Percentiles rank a stretch among this genome's conserved stretches.
These are phyloP conservation scores for Salticus scenicus DNA, from an alignment of 2,888 invertebrate genomes.

Conservation along the genomic window DNA sequence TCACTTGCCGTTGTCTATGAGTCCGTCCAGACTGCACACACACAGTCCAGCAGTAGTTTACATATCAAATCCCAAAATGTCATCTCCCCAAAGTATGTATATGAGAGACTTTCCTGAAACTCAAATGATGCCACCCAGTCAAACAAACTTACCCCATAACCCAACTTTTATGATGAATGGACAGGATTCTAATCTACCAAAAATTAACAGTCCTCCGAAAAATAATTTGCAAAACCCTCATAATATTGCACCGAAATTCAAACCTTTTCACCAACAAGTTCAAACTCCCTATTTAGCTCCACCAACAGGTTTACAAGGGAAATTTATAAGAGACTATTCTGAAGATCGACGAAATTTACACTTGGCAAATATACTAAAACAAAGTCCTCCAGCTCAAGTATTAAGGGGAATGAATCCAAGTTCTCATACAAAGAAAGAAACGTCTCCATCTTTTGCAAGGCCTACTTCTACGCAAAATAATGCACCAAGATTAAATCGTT, in stretches of 20 bases:
- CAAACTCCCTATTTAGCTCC: not conserved
- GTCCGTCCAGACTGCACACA: not conserved
- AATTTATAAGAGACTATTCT: not conserved
- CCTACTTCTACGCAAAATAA: not conserved
- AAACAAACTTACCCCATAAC: not conserved
- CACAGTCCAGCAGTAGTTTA: constrained; percentile 14
- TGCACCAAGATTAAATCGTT: not conserved
- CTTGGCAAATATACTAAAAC: not conserved
- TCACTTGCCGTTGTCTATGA: constrained; percentile 36
- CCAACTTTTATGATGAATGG: not conserved
- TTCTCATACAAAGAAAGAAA: not conserved
- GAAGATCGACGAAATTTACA: not conserved
- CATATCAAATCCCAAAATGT: constrained; percentile 26
- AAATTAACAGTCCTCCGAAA: not conserved
- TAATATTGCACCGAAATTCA: not conserved
- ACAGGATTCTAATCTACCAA: not conserved
- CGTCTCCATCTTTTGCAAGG: not conserved
- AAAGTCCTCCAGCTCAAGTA: not conserved
- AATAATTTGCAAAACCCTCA: not conserved
- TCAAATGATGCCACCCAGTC: not conserved
- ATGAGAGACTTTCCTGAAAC: not conserved
- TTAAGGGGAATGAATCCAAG: not conserved
- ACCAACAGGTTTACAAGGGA: not conserved
- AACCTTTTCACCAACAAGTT: not conserved
- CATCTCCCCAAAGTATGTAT: not conserved